Evolutionary conservation across 2,888 invertebrate species (phyloP), one percentile per base, ranked within the genome.

Genomic region (Neoitamus cyanurus): DNA sequence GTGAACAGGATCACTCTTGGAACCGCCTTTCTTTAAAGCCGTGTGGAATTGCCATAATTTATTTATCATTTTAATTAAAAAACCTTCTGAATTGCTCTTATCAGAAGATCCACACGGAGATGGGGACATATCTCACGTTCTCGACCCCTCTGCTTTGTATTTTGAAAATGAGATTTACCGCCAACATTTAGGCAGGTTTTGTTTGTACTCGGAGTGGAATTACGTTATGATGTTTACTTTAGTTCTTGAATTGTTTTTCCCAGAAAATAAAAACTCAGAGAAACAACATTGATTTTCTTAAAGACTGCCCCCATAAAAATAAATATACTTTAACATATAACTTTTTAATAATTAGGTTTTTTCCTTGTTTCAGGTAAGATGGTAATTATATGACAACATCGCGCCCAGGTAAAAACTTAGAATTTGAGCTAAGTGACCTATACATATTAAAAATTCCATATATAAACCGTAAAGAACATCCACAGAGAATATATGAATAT

Each of bases 61-160:
- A 37, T 75, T 75, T 75, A n/a, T 30, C 25, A 15, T 70, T 70
- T 70, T 70, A 70, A 70, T 70, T 70, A 70, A 70, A 70, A 70
- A 30, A 31, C 2, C 34, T 0, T 30, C 30, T 4, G 34, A 30
- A 69, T 28, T 69, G 70, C 58, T 58, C 58, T 58, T 58, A 58
- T 58, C 58, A 58, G 9, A 9, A 58, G 9, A 58, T 58, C 9
- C 20, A 15, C 58, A 3, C 20, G 7, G 20, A 20, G 25, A 9
- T 58, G 25, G 58, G 11, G 25, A 58, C 58, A 58, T 58, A 9
- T 58, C 58, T 58, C 25, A 58, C 20, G 20, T 20, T 58, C 11
- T 9, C 25, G 9, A 25, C n/a, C 42, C n/a, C 42, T 42, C 42
- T 72, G 72, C n/a, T 15, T 73, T 73, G 20, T 36, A 58, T 58